Percentiles rank a stretch among this genome's conserved stretches.
Conservation (phyloP, 2,888 invertebrate genomes). For the Andrena marginata region DNA sequence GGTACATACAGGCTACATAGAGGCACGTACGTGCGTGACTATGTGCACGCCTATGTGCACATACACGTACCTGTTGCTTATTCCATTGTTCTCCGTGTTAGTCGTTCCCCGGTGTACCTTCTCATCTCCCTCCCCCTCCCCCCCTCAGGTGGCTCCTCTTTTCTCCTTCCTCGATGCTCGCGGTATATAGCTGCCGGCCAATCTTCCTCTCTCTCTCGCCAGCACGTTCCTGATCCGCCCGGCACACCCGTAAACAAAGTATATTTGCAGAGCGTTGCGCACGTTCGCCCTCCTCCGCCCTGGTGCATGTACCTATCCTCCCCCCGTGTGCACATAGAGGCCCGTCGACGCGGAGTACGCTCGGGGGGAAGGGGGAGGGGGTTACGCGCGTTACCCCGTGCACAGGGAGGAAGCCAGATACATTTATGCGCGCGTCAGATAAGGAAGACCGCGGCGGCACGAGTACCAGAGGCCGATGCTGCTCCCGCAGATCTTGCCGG, state of each 20-base stretch:
- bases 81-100: slow-evolving; percentile 68
- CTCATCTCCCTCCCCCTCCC: slow-evolving; percentile 38
- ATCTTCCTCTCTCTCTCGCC: slow-evolving; percentile 22
- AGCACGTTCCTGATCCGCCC: slow-evolving; percentile 33
- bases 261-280: slow-evolving; percentile 41
- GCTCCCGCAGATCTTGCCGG: slow-evolving; percentile 53
- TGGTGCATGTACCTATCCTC: not conserved
- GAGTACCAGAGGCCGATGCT: slow-evolving; percentile 56
- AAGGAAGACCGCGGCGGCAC: slow-evolving; percentile 38
- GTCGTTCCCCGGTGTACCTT: slow-evolving; percentile 39
- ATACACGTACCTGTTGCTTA: slow-evolving; percentile 81
- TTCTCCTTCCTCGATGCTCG: slow-evolving; percentile 26
- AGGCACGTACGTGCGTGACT: slow-evolving; percentile 22
- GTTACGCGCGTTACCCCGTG: slow-evolving; percentile 7
- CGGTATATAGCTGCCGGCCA: slow-evolving; percentile 31
- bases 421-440: slow-evolving; percentile 49
- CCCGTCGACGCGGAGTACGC: slow-evolving; percentile 22
- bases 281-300: slow-evolving; percentile 18
- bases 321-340: not conserved
- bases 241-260: slow-evolving; percentile 52
- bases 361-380: slow-evolving; percentile 8
- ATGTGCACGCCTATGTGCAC: slow-evolving; percentile 33
- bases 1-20: slow-evolving; percentile 31
- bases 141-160: slow-evolving; percentile 24
- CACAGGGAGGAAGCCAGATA: slow-evolving; percentile 6